phyloP scores from a whole-genome alignment of 2,113 vertebrate species.

The Trogon melanurus region DNA sequence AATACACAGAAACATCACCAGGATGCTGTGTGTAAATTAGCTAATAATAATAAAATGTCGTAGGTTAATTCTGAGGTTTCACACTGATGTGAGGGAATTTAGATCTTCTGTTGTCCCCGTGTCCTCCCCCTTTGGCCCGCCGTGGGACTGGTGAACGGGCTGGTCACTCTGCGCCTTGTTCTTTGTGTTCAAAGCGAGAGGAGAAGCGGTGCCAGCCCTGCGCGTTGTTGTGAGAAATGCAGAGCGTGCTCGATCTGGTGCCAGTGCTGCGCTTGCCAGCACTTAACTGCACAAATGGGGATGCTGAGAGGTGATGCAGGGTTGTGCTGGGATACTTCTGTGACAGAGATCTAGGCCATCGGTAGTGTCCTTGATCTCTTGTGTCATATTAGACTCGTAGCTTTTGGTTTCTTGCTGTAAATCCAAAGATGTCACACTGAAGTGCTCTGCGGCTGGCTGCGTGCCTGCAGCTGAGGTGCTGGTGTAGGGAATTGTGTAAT shows the following conservation, averaged over 20 bases:
- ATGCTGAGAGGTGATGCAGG: background rate
- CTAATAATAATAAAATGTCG: background rate
- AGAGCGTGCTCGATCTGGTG: background rate
- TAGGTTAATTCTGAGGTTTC: background rate
- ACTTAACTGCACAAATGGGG: background rate
- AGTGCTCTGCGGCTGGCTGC: background rate
- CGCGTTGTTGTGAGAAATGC: background rate
- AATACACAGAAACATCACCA: background rate
- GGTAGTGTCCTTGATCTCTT: background rate
- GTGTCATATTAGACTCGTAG: background rate
- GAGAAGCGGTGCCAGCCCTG: background rate
- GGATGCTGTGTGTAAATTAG: background rate
- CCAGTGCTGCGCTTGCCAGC: background rate
- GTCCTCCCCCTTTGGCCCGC: background rate
- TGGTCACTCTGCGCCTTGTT: background rate
- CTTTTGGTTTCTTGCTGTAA: background rate
- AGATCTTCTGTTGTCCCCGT: background rate
- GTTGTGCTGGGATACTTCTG: background rate
- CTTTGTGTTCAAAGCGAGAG: background rate
- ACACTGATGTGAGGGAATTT: background rate
- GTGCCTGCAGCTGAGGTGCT: background rate
- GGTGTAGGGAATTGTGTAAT: background rate
- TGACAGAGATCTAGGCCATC: background rate
- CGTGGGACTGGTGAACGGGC: accelerated
- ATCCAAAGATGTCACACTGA: background rate